Percentiles rank a stretch among this genome's conserved stretches.
Conservation (phyloP, 2,797 vertebrate genomes). For the Crotalus adamanteus region DNA sequence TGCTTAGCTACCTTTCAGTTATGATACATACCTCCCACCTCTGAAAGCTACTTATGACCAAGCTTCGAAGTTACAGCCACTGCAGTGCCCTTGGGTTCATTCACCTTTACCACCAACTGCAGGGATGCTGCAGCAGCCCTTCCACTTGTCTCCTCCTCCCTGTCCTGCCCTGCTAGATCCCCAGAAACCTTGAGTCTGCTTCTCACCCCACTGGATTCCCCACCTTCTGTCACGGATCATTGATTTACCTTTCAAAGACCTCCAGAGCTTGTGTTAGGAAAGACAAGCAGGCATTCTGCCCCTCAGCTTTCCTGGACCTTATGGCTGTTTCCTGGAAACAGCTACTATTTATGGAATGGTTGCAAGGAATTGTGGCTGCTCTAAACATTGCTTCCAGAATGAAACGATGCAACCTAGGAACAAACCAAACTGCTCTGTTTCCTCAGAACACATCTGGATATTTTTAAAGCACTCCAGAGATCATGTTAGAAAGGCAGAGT, state of each 20-base stretch:
- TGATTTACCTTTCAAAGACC: not conserved
- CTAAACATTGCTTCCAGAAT: not conserved
- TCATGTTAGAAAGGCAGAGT: not conserved
- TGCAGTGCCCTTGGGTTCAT: not conserved
- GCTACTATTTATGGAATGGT: not conserved
- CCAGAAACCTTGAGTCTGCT: not conserved
- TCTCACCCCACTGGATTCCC: not conserved
- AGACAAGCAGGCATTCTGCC: too few relatives aligned
- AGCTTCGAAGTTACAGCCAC: not conserved
- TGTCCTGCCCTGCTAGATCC: not conserved
- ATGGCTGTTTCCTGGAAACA: not conserved
- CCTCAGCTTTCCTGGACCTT: not conserved
- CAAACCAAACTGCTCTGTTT: not conserved
- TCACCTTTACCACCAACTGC: not conserved
- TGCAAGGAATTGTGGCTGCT: not conserved
- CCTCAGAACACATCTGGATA: not conserved
- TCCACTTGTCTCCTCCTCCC: not conserved
- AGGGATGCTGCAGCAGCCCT: not conserved
- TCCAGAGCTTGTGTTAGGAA: not conserved
- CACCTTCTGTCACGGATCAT: not conserved
- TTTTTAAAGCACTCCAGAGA: not conserved
- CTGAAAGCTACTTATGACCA: not conserved
- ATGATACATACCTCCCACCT: not conserved
- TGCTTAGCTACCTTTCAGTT: not conserved
- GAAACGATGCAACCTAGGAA: not conserved